Evolutionary conservation across 1,140 invertebrate species (phyloP), one percentile per base, ranked within the genome.

Genomic region (Branchinecta lindahli): DNA sequence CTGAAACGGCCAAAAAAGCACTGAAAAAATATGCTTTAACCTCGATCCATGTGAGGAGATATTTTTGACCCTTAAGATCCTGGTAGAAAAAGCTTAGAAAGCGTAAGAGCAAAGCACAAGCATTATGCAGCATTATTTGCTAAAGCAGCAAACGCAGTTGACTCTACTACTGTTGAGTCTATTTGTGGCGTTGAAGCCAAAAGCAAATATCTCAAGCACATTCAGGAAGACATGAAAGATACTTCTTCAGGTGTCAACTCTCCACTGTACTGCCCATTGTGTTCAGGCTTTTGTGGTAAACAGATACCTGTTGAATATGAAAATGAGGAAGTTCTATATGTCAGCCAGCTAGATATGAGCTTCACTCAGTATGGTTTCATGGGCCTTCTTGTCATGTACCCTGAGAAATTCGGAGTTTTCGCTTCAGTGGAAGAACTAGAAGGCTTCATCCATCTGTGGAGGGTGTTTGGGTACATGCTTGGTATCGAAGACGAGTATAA

Each of bases 361-460:
- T 74, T 93, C 0, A 92, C 92, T 0, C 89, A 90, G 76, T 92
- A 90, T 74, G 89, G 88, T 9, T 95, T 96, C 75, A 85, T 94
- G 73, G 92, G 91, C 2, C 85, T 87, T 68, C 82, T 85, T 0
- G 74, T 92, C 0, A 72, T 89, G 7, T 84, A 84, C 61, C 84
- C 87, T 0, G 78, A 86, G 66, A 77, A 83, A 33, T 78, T 91
- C 45, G 88, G 89, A 0, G 79, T 92, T 4, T 73, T 76, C 4
- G 66, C 80, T 12, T 75, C 76, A 6, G 81, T 80, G 20, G 81
- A 85, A 44, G 87, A 88, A 68, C 75, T 87, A n/a, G 85, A 89
- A 67, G 86, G 85, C n/a, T 86, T 90, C 68, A 77, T 89, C 3
- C 90, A 94, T 76, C 85, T 93, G 74, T 94, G 91, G 91, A 82